Evolutionary conservation across 2,113 vertebrate genomes (phyloP).

Genomic region (Accipiter virgatus): DNA sequence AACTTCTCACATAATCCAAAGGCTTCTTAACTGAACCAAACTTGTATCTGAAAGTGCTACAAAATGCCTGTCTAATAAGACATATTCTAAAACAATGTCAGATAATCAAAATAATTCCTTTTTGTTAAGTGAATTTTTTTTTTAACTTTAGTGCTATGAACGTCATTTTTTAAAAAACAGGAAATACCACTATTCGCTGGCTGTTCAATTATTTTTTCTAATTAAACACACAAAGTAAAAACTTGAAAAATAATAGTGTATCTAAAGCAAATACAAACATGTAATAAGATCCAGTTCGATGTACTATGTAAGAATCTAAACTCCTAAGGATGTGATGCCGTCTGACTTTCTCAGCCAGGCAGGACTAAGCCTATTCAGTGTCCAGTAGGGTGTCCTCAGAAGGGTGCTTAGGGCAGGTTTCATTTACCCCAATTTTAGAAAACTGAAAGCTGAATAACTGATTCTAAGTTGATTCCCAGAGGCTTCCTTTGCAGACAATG

Average conservation of each 20-base stretch:
- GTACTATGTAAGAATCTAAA: background rate
- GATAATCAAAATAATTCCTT: background rate
- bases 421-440: background rate
- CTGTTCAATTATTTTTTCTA: background rate
- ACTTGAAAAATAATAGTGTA: background rate
- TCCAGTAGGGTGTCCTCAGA: background rate
- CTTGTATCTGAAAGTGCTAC: background rate
- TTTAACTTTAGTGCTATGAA: background rate
- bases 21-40: background rate
- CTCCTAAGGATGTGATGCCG: background rate
- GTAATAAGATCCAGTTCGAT: accelerated
- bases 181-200: background rate
- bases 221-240: background rate
- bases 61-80: background rate
- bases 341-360: background rate
- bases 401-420: background rate
- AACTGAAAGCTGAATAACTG: background rate
- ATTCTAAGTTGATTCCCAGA: background rate
- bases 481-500: background rate
- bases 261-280: background rate
- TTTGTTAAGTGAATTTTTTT: background rate
- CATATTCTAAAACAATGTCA: background rate
- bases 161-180: background rate
- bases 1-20: background rate
- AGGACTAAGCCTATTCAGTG: background rate